Percentiles rank a stretch among this genome's conserved stretches.
phyloP scores from a whole-genome alignment of 2,113 vertebrate genomes.

The Ia io region DNA sequence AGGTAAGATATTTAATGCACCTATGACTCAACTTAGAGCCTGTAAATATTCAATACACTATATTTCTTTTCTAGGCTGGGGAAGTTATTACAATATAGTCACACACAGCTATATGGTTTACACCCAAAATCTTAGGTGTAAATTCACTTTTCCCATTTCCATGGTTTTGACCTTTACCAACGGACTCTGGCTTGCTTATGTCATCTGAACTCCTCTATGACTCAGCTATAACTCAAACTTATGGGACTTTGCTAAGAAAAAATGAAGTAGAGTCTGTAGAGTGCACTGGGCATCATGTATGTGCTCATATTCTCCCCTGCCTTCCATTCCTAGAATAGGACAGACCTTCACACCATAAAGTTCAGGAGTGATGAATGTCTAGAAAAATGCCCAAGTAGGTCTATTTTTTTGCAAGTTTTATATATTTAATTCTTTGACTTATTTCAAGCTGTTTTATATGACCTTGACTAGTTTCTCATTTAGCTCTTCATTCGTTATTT shows the following conservation, averaged over 20 bases:
- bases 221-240: not conserved
- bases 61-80: not conserved
- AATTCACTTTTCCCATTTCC: not conserved
- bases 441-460: not conserved
- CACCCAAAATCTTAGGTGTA: not conserved
- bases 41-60: not conserved
- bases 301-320: not conserved
- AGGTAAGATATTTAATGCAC: not conserved
- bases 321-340: not conserved
- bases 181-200: not conserved
- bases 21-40: not conserved
- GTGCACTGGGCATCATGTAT: not conserved
- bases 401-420: not conserved
- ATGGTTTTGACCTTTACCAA: not conserved
- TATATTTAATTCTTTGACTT: not conserved
- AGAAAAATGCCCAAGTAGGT: not conserved
- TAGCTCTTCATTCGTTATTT: not conserved
- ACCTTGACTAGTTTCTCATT: not conserved
- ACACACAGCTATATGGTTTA: rapidly evolving
- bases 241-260: not conserved
- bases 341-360: not conserved
- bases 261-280: not conserved
- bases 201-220: not conserved
- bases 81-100: not conserved
- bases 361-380: not conserved